These are phyloP conservation scores for Pseudomugil gertrudae DNA, from an alignment of 2,797 vertebrate species.

Conservation along the genomic window DNA sequence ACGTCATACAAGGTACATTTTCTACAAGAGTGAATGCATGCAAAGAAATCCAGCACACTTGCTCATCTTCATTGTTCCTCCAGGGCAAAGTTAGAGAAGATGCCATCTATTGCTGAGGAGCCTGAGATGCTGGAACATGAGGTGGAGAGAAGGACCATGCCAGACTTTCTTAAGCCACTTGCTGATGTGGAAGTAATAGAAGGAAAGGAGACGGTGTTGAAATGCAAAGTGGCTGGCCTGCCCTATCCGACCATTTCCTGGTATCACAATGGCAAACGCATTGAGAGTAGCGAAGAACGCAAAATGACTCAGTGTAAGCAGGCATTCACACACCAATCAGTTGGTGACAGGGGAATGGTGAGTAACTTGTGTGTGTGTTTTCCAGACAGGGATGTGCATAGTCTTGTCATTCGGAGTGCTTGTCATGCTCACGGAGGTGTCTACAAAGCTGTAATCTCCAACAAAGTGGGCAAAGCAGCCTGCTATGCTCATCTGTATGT, in stretches of 20 bases:
- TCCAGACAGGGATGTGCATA: slow-evolving; percentile 94
- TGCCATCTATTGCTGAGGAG: slow-evolving; percentile 97
- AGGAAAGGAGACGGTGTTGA: slow-evolving; percentile 88
- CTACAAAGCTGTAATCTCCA: slow-evolving; percentile 96
- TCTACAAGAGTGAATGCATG: not conserved
- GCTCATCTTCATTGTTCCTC: not conserved
- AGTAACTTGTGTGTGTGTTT: slow-evolving; percentile 49
- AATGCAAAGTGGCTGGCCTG: slow-evolving; percentile 91
- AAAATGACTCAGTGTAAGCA: slow-evolving; percentile 93
- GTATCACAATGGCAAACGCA: slow-evolving; percentile 92
- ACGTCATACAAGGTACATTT: not conserved
- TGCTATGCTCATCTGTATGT: slow-evolving; percentile 96
- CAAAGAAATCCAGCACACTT: not conserved
- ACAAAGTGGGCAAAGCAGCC: slow-evolving; percentile 94
- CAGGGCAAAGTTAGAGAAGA: slow-evolving; percentile 95
- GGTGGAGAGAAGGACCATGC: slow-evolving; percentile 90
- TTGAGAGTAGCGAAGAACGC: slow-evolving; percentile 91
- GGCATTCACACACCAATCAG: not conserved
- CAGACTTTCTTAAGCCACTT: slow-evolving; percentile 91
- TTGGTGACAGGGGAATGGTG: not conserved
- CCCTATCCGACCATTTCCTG: slow-evolving; percentile 95
- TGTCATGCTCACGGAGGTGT: slow-evolving; percentile 91
- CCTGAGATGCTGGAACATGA: slow-evolving; percentile 89
- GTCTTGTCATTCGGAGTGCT: slow-evolving; percentile 86
- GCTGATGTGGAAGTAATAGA: slow-evolving; percentile 90